Conservation (phyloP, 2,797 vertebrate species). For the Danio tinwini region DNA sequence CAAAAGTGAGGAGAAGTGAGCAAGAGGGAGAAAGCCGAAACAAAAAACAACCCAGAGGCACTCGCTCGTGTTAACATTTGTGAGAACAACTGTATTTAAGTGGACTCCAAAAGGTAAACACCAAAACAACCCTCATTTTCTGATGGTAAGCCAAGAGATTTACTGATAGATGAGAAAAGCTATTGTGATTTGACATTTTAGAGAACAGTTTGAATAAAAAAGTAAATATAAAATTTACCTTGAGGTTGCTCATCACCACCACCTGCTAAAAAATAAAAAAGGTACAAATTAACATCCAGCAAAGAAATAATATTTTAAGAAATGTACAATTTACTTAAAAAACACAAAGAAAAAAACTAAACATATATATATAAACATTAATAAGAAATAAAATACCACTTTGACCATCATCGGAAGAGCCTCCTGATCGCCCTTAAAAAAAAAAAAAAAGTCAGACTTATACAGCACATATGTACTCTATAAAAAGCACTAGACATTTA, state of each 20-base stretch:
- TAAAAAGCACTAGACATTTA: neutral
- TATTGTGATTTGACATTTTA: neutral
- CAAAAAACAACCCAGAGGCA: neutral
- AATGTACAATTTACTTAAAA: neutral
- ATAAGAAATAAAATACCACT: constrained; percentile 10
- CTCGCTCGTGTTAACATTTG: neutral
- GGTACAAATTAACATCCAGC: neutral
- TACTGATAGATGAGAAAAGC: too few species aligned
- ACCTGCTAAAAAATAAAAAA: constrained; percentile 24
- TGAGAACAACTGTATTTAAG: neutral
- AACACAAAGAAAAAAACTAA: neutral
- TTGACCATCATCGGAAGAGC: neutral
- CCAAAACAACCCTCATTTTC: constrained; percentile 1
- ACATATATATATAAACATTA: too few species aligned
- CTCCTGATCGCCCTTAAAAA: neutral
- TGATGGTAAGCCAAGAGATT: neutral
- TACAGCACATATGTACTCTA: neutral
- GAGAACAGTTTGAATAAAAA: neutral
- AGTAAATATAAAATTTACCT: constrained; percentile 45
- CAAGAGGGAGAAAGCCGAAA: neutral
- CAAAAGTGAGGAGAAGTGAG: neutral
- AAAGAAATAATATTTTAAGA: neutral
- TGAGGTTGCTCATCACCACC: neutral
- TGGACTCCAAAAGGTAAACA: neutral
- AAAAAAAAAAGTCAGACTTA: constrained; percentile 9